These are phyloP conservation scores for Agrochola macilenta DNA, from an alignment of 2,888 invertebrate species.

Conservation along the genomic window DNA sequence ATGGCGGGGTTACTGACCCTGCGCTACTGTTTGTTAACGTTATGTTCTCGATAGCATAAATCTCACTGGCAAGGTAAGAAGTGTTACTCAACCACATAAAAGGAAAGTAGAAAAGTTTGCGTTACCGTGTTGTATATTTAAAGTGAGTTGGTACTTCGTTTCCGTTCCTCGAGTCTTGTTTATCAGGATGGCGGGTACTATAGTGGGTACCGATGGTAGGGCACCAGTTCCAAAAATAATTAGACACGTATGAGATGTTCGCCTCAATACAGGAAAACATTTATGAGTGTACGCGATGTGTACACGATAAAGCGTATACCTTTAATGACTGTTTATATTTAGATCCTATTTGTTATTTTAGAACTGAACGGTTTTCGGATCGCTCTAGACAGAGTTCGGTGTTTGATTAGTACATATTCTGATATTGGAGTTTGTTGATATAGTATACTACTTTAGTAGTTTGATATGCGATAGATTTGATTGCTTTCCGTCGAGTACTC, in stretches of 20 bases:
- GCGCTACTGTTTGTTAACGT: constrained; percentile 61
- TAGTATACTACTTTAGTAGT: background rate
- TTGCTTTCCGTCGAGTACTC: background rate
- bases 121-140: constrained; percentile 41
- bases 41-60: constrained; percentile 46
- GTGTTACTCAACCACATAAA: constrained; percentile 53
- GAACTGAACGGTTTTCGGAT: constrained; percentile 33
- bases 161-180: constrained; percentile 36
- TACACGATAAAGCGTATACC: constrained; percentile 74
- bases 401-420: constrained; percentile 30
- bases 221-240: constrained; percentile 72
- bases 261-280: constrained; percentile 78
- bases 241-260: constrained; percentile 65
- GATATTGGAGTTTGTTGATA: constrained; percentile 25
- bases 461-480: constrained; percentile 12
- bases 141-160: constrained; percentile 46
- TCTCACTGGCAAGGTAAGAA: constrained; percentile 40
- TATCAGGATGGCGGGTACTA: constrained; percentile 37
- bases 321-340: constrained; percentile 73
- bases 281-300: constrained; percentile 77
- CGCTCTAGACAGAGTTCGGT: constrained; percentile 7
- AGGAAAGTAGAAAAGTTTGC: constrained; percentile 59
- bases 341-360: constrained; percentile 65
- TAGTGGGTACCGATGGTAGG: constrained; percentile 59
- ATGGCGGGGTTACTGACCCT: constrained; percentile 65